Base-by-base conservation (phyloP, 2,113 vertebrate genomes). In the Oreochromis tanganicae region DNA sequence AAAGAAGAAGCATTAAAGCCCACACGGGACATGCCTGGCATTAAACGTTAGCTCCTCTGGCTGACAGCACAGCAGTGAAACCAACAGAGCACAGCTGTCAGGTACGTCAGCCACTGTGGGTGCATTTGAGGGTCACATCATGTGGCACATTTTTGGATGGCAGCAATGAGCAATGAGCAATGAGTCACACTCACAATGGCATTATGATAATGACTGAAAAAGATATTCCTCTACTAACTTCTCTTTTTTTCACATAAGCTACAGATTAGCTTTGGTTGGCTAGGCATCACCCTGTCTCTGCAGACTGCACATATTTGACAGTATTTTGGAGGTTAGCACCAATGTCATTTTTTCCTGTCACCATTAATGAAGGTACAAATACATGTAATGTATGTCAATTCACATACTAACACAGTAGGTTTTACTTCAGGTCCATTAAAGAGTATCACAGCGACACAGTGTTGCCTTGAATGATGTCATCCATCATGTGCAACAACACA, bases 1-100 rank as follows among this genome's bases (percentile, higher is more conserved):
- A 61, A 61, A 34, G 38, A 71, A 3, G 48, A 52, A n/a, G 66
- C 24, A 9, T 80, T 73, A 34, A 41, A 78, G 59, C 73, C 54
- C 85, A 83, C 84, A 68, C 7, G 43, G 63, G 85, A 68, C 66
- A 73, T 1, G 54, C 38, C 32, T 59, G 78, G 66, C 85, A 59
- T 83, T 80, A 63, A 75, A 48, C 41, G 61, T 41, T 81, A 52
- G 88, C 85, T 66, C 34, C 52, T 52, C 50, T 34, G 14, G 59
- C 82, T 50, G 85, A 83, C 84, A 54, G 57, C 1, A 12, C 17
- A 34, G 38, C 85, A 34, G 61, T 32, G 83, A 87, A 81, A 86
- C 84, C 85, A 90, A 90, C 80, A 75, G 82, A 73, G 52, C 91
- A 83, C 85, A 80, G 63, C 91, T 92, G 90, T 85, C 88, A 36